Evolutionary conservation across 2,888 invertebrate species (phyloP).

Genomic region (Leptarthrus brevirostris): DNA sequence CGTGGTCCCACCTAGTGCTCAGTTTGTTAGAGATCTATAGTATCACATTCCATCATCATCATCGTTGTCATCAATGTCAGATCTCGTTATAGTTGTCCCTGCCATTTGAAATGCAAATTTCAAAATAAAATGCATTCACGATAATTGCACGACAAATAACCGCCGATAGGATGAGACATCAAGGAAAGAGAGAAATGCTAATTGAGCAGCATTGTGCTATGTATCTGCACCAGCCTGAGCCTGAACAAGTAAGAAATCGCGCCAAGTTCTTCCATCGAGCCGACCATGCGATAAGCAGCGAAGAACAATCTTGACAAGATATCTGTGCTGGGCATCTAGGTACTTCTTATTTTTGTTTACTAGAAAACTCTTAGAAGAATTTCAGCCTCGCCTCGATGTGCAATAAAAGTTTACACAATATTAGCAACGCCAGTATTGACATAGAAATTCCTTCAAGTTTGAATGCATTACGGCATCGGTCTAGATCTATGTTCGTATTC

Average conservation of each 20-base stretch:
- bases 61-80: constrained; percentile 40
- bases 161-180: constrained; percentile 42
- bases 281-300: background rate
- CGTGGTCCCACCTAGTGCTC: background rate
- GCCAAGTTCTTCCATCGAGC: background rate
- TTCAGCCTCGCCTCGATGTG: background rate
- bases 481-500: background rate
- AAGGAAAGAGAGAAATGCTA: constrained; percentile 33
- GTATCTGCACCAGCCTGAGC: background rate
- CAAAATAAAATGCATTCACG: constrained; percentile 8
- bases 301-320: background rate
- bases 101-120: constrained; percentile 46
- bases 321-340: background rate
- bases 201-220: constrained; percentile 17
- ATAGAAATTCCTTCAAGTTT: background rate
- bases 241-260: background rate
- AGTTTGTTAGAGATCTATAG: constrained; percentile 30
- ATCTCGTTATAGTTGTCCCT: constrained; percentile 24
- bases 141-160: constrained; percentile 43
- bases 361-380: background rate
- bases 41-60: constrained; percentile 13
- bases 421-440: background rate
- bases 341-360: background rate
- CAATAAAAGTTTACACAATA: background rate
- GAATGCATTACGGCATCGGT: background rate